Percentiles rank a stretch among this genome's conserved stretches.
Conservation (phyloP, 2,797 vertebrate genomes). For the Caiman crocodilus region DNA sequence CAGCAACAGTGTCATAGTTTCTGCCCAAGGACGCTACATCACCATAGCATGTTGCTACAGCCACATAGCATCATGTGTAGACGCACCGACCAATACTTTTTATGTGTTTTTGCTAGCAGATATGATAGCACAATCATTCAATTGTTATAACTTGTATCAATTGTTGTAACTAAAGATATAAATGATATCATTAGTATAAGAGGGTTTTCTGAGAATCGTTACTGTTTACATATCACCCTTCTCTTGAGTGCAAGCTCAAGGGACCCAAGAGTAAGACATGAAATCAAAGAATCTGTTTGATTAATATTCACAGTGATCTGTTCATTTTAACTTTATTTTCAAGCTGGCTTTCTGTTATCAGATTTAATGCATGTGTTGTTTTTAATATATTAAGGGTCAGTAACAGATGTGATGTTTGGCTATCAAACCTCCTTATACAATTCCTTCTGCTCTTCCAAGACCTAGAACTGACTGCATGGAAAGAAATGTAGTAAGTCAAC, state of each 20-base stretch:
- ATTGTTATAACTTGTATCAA: no score
- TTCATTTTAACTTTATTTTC: conserved; percentile 1
- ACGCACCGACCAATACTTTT: background rate
- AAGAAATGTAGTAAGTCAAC: background rate
- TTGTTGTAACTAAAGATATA: background rate
- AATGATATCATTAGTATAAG: background rate
- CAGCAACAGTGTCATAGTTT: no score
- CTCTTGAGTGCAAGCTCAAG: background rate
- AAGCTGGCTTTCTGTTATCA: conserved; percentile 19
- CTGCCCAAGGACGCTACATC: no score
- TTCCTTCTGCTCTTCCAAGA: background rate
- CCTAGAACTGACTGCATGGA: background rate
- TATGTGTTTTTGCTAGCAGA: background rate
- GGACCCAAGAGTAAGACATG: background rate
- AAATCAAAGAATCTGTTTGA: conserved; percentile 35
- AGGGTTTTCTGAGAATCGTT: conserved; percentile 7
- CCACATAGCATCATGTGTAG: background rate
- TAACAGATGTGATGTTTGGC: background rate
- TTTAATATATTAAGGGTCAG: conserved; percentile 32
- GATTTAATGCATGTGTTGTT: background rate
- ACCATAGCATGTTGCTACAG: background rate
- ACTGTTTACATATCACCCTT: background rate
- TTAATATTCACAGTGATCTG: conserved; percentile 32
- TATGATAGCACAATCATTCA: background rate
- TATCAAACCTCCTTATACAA: background rate